Percentiles rank a stretch among this genome's conserved stretches.
Evolutionary conservation across 2,888 invertebrate genomes (phyloP).

Genomic region (Drosophila histrio): DNA sequence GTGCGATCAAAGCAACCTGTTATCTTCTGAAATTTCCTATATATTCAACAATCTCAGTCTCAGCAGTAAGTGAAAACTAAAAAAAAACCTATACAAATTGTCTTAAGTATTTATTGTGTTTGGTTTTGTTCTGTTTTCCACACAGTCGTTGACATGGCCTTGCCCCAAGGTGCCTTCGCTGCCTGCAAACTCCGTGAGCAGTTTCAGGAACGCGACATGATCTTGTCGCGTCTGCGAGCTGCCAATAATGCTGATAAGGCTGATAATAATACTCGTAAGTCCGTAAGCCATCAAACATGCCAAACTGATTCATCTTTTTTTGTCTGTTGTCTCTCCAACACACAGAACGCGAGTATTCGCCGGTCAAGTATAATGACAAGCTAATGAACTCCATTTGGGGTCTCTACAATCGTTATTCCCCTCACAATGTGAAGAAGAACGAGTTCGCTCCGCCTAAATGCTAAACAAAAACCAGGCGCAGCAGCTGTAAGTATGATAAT

Average conservation of each 20-base stretch:
- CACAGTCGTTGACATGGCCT: conserved; percentile 86
- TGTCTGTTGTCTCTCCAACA: neutral
- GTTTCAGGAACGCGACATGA: conserved; percentile 84
- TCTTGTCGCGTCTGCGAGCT: conserved; percentile 84
- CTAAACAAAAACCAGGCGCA: conserved; percentile 39
- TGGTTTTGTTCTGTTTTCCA: neutral
- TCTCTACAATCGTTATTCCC: conserved; percentile 94
- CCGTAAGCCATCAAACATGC: neutral
- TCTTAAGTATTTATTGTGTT: neutral
- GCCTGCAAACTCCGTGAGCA: conserved; percentile 88
- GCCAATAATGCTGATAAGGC: conserved; percentile 72
- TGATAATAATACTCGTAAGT: conserved; percentile 81
- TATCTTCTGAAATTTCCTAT: conserved; percentile 25
- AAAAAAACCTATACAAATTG: too few relatives aligned
- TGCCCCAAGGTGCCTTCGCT: conserved; percentile 91
- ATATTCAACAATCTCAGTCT: conserved; percentile 34
- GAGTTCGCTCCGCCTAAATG: conserved; percentile 66
- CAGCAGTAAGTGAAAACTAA: conserved; percentile 40
- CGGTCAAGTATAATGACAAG: conserved; percentile 92
- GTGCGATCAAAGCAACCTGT: conserved; percentile 39
- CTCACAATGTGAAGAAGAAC: conserved; percentile 93
- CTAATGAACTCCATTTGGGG: conserved; percentile 97
- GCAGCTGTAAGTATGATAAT: conserved; percentile 34
- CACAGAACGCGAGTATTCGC: conserved; percentile 88
- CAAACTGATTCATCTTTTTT: conserved; percentile 6